These are phyloP conservation scores for Aurelia coerulea DNA, from an alignment of 30 jellyfish, hydroid and myxozoan genomes.

Conservation along the genomic window DNA sequence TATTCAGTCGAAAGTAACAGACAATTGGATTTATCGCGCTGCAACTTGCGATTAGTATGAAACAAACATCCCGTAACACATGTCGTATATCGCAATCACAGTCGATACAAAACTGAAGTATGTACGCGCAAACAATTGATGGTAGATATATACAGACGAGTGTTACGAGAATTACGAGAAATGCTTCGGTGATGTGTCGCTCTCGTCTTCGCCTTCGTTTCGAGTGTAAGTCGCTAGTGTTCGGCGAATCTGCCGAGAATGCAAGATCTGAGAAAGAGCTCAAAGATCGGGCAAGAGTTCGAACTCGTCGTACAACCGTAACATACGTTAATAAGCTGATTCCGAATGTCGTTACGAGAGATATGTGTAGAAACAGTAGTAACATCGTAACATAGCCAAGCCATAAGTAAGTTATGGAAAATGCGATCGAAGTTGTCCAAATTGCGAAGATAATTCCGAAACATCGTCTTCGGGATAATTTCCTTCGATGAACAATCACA, in stretches of 20 bases:
- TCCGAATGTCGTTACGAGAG: constrained; percentile 65
- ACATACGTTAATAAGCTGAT: constrained; percentile 71
- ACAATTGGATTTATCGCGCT: constrained; percentile 88
- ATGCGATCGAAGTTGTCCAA: constrained; percentile 74
- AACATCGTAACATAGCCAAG: constrained; percentile 68
- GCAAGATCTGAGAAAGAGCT: not conserved
- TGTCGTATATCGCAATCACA: constrained; percentile 84
- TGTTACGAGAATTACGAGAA: constrained; percentile 51
- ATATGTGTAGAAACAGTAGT: constrained; percentile 64
- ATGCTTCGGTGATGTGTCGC: constrained; percentile 59
- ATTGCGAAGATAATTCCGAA: constrained; percentile 35
- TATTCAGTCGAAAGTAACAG: constrained; percentile 73
- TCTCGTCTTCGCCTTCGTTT: constrained; percentile 25
- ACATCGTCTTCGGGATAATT: constrained; percentile 42
- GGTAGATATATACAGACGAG: constrained; percentile 72
- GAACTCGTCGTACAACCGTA: constrained; percentile 31
- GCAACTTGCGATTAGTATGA: constrained; percentile 59
- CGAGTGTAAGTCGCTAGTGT: not conserved
- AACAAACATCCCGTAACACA: constrained; percentile 79
- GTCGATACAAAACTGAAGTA: constrained; percentile 78
- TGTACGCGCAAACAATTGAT: constrained; percentile 63
- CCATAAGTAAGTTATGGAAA: constrained; percentile 72
- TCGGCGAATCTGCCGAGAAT: not conserved
- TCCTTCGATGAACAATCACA: constrained; percentile 55
- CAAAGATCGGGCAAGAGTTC: constrained; percentile 6